Base-by-base conservation (phyloP, 2,888 invertebrate species). In the Seira musarum region DNA sequence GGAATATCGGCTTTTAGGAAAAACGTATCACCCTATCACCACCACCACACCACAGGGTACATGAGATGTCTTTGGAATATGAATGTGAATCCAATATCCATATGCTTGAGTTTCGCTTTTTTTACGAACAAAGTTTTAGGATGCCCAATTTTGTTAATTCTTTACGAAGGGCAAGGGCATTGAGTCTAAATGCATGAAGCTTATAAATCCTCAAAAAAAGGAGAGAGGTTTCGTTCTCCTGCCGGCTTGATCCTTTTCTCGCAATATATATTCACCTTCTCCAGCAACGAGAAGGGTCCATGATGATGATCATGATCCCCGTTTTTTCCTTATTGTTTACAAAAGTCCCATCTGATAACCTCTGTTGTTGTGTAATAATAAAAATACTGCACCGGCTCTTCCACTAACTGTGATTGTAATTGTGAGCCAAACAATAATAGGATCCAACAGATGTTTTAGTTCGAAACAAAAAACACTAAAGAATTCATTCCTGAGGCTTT, bases 291-390 rank as follows among this genome's bases (percentile, higher is more conserved):
- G 40, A 8, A 8, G 40, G 40, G 40, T 40, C 13, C 40, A 40
- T 60, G 64, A 63, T 76, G 68, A 77, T 49, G 68, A 46, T 49
- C 2, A 6, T 63, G 63, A 71, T 21, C 64, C 65, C 35, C 60
- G 71, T 66, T 61, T 69, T n/a, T n/a, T 69, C 25, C 71, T 78
- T 40, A 8, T 13, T 78, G 78, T 78, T 78, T 78, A 78, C 71
- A 66, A 60, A 77, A 78, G 78, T 65, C 66, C 70, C 60, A 71
- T 78, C 71, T 60, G 78, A 78, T 78, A 78, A 78, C 78, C 78
- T 78, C 66, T 78, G 78, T 78, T 78, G 78, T 78, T 78, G 71
- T 60, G 78, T 66, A 78, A 78, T 77, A 77, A 70, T 65, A 66
- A 74, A 24, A 40, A 74, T 71, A 71, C 53, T 65, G 71, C 71